phyloP scores from a whole-genome alignment of 1,140 invertebrate species.

The Tenebrio molitor region DNA sequence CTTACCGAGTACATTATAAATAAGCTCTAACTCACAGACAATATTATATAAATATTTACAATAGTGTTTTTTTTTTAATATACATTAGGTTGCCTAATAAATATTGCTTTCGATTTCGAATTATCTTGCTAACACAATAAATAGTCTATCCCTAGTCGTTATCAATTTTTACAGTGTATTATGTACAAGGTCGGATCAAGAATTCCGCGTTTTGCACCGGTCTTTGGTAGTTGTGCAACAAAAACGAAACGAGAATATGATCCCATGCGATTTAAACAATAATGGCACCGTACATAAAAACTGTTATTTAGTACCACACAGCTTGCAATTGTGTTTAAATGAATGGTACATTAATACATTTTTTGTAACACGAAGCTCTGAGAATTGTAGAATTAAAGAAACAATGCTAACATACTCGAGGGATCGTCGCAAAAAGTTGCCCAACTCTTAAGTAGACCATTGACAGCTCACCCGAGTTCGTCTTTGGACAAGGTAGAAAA shows the following conservation, averaged over 20 bases:
- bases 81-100: conserved; percentile 48
- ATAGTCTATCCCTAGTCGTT: conserved; percentile 44
- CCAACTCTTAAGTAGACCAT: conserved; percentile 49
- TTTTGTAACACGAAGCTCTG: conserved; percentile 53
- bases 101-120: conserved; percentile 51
- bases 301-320: conserved; percentile 54
- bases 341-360: conserved; percentile 59
- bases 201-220: conserved; percentile 1
- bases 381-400: conserved; percentile 58
- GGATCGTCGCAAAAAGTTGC: conserved; percentile 53
- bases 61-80: conserved; percentile 32
- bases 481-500: conserved; percentile 25
- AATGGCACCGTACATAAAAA: conserved; percentile 49
- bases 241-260: conserved; percentile 38
- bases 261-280: conserved; percentile 47
- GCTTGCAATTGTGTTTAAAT: conserved; percentile 59
- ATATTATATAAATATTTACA: conserved; percentile 49
- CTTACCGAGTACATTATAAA: conserved; percentile 37
- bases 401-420: conserved; percentile 56
- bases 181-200: conserved; percentile 36
- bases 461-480: conserved; percentile 43
- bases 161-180: conserved; percentile 35
- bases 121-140: conserved; percentile 47
- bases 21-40: conserved; percentile 38
- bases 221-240: conserved; percentile 23